phyloP scores from a whole-genome alignment of 2,113 vertebrate species.

The Otis tarda region DNA sequence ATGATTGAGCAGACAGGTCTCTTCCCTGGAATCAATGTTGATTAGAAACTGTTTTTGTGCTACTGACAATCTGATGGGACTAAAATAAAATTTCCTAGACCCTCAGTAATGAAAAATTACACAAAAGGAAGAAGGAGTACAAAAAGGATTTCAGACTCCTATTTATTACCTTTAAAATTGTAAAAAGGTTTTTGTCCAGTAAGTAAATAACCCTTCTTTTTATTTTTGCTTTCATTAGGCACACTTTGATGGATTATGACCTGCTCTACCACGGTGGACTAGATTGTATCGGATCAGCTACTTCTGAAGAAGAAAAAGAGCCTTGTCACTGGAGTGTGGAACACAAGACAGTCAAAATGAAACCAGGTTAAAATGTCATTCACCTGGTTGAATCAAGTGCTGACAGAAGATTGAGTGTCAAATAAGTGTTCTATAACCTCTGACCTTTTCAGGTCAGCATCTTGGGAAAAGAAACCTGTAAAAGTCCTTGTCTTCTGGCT shows the following conservation, averaged over 20 bases:
- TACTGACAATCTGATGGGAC: not conserved
- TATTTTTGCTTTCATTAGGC: constrained; percentile 24
- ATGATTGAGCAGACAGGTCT: constrained; percentile 24
- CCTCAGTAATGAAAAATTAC: constrained; percentile 39
- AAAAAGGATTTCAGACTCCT: not conserved
- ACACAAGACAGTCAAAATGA: not conserved
- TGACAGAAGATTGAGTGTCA: not conserved
- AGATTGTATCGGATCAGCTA: not conserved
- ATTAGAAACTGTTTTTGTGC: constrained; percentile 59
- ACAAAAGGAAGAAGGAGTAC: not conserved
- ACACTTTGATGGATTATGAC: constrained; percentile 21
- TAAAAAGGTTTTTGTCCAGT: not conserved
- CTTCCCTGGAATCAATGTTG: constrained; percentile 43
- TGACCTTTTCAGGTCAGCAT: not conserved
- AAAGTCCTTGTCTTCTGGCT: not conserved
- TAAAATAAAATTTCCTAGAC: constrained; percentile 21
- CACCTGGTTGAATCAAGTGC: not conserved
- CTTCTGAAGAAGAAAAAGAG: not conserved
- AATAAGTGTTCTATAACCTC: not conserved
- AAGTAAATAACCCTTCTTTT: constrained; percentile 19
- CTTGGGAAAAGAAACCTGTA: not conserved
- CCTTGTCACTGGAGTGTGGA: not conserved
- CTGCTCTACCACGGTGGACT: not conserved
- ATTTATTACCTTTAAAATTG: constrained; percentile 14
- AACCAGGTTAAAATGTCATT: not conserved